phyloP scores from a whole-genome alignment of 2,888 invertebrate genomes.

The Agrenia bidenticulata region DNA sequence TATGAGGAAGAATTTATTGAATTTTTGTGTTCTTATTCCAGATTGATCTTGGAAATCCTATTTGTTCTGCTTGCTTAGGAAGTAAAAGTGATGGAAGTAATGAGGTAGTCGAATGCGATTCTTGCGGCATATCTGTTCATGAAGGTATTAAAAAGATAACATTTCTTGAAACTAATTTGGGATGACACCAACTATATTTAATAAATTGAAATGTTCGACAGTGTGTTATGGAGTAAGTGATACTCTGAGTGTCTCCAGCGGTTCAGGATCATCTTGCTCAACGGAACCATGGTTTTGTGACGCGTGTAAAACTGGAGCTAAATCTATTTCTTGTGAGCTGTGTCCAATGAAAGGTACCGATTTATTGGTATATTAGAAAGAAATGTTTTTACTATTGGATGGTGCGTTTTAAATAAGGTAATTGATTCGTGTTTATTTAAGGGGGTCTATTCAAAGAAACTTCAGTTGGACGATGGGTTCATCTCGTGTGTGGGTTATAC shows the following conservation, averaged over 20 bases:
- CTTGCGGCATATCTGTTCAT: conserved; percentile 93
- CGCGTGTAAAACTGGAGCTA: conserved; percentile 88
- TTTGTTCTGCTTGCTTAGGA: conserved; percentile 90
- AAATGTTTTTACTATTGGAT: not conserved
- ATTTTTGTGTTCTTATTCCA: conserved; percentile 12
- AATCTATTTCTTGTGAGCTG: conserved; percentile 86
- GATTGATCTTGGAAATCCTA: conserved; percentile 62
- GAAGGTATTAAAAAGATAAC: conserved; percentile 68
- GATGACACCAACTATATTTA: not conserved
- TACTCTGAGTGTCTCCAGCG: conserved; percentile 81
- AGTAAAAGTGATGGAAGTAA: conserved; percentile 90
- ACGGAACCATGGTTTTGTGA: conserved; percentile 99
- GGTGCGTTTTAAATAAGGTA: conserved; percentile 2
- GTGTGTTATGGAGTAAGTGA: conserved; percentile 94
- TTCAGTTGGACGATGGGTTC: conserved; percentile 97
- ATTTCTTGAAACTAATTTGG: not conserved
- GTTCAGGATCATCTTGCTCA: conserved; percentile 86
- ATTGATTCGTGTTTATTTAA: conserved; percentile 55
- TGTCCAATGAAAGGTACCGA: conserved; percentile 79
- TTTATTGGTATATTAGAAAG: not conserved
- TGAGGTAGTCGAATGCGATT: conserved; percentile 96
- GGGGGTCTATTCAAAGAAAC: conserved; percentile 94
- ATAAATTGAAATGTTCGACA: conserved; percentile 8
- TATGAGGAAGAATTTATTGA: conserved; percentile 1
- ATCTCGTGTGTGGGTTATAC: conserved; percentile 95